These are phyloP conservation scores for Lasaia peninsularis DNA, from an alignment of 1,140 invertebrate genomes.

Conservation along the genomic window DNA sequence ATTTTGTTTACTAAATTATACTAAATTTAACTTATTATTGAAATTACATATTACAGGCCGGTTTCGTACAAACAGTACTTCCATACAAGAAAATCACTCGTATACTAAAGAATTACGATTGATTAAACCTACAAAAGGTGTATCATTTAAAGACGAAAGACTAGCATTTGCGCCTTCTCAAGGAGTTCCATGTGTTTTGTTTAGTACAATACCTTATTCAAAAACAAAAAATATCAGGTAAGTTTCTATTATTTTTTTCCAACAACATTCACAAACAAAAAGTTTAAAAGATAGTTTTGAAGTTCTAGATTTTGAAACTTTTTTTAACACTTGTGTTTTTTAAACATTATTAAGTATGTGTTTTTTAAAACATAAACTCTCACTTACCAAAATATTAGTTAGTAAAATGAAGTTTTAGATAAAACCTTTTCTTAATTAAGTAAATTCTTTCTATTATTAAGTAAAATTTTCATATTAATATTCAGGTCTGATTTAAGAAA, in stretches of 20 bases:
- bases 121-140: conserved; percentile 78
- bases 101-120: conserved; percentile 79
- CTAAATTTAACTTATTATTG: conserved; percentile 14
- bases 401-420: too few relatives aligned
- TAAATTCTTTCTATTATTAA: too few relatives aligned
- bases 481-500: conserved; percentile 84
- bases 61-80: conserved; percentile 64
- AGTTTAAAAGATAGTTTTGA: too few relatives aligned
- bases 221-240: conserved; percentile 83
- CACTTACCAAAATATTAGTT: too few relatives aligned
- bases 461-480: conserved; percentile 16
- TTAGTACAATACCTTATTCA: conserved; percentile 89
- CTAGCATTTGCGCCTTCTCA: conserved; percentile 85
- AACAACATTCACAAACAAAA: too few relatives aligned
- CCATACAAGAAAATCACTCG: conserved; percentile 71
- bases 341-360: too few relatives aligned
- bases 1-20: too few relatives aligned
- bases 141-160: conserved; percentile 86
- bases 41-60: conserved; percentile 56
- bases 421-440: too few relatives aligned
- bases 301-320: too few relatives aligned
- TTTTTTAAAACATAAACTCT: too few relatives aligned
- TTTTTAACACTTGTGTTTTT: too few relatives aligned
- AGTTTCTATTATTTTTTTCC: too few relatives aligned
- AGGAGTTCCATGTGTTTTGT: conserved; percentile 88